Conservation (phyloP, 2,888 invertebrate genomes). For the Pristionchus mayeri region DNA sequence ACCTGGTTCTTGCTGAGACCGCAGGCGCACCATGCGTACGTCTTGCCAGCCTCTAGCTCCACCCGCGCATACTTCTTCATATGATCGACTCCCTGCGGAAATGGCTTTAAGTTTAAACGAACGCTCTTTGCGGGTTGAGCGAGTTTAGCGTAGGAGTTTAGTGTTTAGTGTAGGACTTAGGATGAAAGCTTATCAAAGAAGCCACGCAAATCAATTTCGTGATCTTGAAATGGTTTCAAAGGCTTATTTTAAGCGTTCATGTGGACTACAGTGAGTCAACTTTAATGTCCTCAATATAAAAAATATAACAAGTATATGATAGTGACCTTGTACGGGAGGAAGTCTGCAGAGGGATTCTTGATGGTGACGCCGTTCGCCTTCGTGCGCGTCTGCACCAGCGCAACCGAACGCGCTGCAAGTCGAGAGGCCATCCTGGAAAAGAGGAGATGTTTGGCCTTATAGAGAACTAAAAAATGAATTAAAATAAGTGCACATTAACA, state of each 20-base stretch:
- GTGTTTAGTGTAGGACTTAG: no score
- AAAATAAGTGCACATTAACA: background rate
- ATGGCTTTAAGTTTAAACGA: background rate
- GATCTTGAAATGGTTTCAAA: no score
- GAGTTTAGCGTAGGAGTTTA: no score
- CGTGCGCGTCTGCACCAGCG: slow-evolving; percentile 52
- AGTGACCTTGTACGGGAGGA: slow-evolving; percentile 61
- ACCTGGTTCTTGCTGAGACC: slow-evolving; percentile 89
- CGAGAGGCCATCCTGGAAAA: slow-evolving; percentile 36
- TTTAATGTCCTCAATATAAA: no score
- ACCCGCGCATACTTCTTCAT: slow-evolving; percentile 59
- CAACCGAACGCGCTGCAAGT: slow-evolving; percentile 12
- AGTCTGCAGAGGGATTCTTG: slow-evolving; percentile 61
- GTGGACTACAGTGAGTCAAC: no score
- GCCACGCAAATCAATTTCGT: no score
- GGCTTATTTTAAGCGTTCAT: no score
- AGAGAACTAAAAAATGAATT: background rate
- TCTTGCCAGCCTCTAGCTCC: slow-evolving; percentile 81
- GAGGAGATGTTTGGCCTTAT: background rate
- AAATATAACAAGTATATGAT: background rate
- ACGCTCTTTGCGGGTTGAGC: no score
- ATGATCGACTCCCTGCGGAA: slow-evolving; percentile 60
- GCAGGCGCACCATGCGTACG: slow-evolving; percentile 92
- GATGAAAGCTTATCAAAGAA: no score
- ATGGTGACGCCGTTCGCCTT: slow-evolving; percentile 64